These are phyloP conservation scores for Alethe diademata DNA, from an alignment of 2,113 vertebrate species.

Conservation along the genomic window DNA sequence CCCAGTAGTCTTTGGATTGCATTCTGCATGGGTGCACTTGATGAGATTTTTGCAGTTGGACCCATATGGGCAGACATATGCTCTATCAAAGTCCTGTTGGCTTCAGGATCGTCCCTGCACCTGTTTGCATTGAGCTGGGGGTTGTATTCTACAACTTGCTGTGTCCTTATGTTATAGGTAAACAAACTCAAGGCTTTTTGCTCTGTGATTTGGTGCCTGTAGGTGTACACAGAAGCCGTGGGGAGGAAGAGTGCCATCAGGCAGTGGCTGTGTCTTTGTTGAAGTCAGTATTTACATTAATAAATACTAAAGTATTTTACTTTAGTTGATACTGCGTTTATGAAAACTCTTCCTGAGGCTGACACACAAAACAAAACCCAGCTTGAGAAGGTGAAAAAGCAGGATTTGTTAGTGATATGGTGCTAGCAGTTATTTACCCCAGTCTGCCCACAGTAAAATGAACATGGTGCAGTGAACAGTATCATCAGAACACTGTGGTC, in stretches of 20 bases:
- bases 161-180: not conserved
- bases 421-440: not conserved
- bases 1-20: not conserved
- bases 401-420: not conserved
- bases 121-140: not conserved
- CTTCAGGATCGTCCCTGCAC: not conserved
- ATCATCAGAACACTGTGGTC: not conserved
- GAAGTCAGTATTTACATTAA: not conserved
- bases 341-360: not conserved
- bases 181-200: not conserved
- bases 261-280: not conserved
- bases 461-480: fast-evolving
- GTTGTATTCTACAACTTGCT: not conserved
- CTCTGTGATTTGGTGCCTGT: not conserved
- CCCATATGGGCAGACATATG: conserved; percentile 48
- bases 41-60: not conserved
- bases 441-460: not conserved
- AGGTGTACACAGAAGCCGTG: fast-evolving
- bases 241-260: not conserved
- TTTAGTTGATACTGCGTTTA: not conserved
- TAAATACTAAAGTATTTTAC: too few relatives aligned
- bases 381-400: not conserved
- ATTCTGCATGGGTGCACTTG: not conserved
- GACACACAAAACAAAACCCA: not conserved
- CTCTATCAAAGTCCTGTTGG: not conserved